These are phyloP conservation scores for Drosophila athabasca DNA, from an alignment of 1,140 invertebrate species.

Conservation along the genomic window DNA sequence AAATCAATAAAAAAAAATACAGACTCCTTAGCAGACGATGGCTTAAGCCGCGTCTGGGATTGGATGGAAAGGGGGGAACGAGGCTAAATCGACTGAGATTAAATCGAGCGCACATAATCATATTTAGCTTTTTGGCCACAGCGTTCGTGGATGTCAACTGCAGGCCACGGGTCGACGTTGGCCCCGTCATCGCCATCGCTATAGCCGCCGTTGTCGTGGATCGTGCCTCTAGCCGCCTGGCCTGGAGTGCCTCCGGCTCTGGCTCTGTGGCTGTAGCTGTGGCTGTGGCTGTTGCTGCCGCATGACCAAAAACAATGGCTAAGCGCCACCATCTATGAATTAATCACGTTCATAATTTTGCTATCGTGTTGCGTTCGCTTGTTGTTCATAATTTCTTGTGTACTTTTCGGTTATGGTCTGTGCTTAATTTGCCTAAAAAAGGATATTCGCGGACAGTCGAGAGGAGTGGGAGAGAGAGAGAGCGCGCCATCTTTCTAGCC, in stretches of 20 bases:
- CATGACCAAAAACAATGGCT: constrained; percentile 67
- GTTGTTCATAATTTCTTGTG: constrained; percentile 65
- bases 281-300: neutral
- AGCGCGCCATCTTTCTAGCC: constrained; percentile 25
- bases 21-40: constrained; percentile 4
- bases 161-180: constrained; percentile 47
- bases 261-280: too few species aligned
- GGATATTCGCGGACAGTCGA: constrained; percentile 37
- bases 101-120: constrained; percentile 81
- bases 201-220: constrained; percentile 47
- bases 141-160: constrained; percentile 70
- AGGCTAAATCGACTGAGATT: constrained; percentile 68
- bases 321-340: constrained; percentile 81
- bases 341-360: constrained; percentile 81
- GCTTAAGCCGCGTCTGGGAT: constrained; percentile 9
- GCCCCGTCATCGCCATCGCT: constrained; percentile 1
- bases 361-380: constrained; percentile 61
- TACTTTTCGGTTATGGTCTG: constrained; percentile 25
- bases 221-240: constrained; percentile 41
- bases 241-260: constrained; percentile 5
- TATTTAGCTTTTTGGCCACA: constrained; percentile 76
- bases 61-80: constrained; percentile 16
- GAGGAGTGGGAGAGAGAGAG: constrained; percentile 19
- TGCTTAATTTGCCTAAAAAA: constrained; percentile 77
- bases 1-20: constrained; percentile 36